Base-by-base conservation (phyloP, 2,888 invertebrate species). In the Hypsopygia costalis region DNA sequence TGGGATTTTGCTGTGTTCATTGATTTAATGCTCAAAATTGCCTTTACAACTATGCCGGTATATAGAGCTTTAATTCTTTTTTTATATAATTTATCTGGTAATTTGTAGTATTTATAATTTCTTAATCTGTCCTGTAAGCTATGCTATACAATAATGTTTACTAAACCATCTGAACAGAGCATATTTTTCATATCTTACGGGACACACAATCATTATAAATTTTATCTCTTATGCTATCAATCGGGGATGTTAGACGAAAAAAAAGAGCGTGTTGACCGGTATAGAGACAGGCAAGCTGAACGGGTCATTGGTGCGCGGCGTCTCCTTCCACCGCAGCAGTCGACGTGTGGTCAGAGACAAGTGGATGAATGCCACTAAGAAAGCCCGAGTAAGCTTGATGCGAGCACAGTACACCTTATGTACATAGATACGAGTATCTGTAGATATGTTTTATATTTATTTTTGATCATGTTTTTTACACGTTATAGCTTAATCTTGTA, bases 281-380 rank as follows among this genome's bases (percentile, higher is more conserved):
- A 67, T 92, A 75, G 93, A 93, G 78, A 90, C 90, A 61, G 90
- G 90, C 61, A 92, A 91, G 81, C 89, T 90, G 81, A 91, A 92
- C 70, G 91, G 91, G 54, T 89, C 90, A 33, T 69, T 92, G 66
- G 80, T 88, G 52, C 91, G 93, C 41, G 92, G 92, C 70, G 81
- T 93, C 57, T 93, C 94, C 49, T 90, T 92, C 69, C 91, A 91
- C 56, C 90, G 92, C 59, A 88, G 89, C 73, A 90, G 89, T 66
- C 88, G 89, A 52, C 90, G 81, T 64, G 69, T 75, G 48, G 64
- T 85, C 8, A 67, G 70, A 51, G 91, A 91, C 67, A 91, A 91
- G 68, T 93, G 94, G 93, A 92, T 90, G 69, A 91, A 76, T 52
- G 92, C 92, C 76, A 92, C 93, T 72, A 92, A 93, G 68, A 94